phyloP scores from a whole-genome alignment of 2,888 invertebrate genomes.

The Caenorhabditis sp. region DNA sequence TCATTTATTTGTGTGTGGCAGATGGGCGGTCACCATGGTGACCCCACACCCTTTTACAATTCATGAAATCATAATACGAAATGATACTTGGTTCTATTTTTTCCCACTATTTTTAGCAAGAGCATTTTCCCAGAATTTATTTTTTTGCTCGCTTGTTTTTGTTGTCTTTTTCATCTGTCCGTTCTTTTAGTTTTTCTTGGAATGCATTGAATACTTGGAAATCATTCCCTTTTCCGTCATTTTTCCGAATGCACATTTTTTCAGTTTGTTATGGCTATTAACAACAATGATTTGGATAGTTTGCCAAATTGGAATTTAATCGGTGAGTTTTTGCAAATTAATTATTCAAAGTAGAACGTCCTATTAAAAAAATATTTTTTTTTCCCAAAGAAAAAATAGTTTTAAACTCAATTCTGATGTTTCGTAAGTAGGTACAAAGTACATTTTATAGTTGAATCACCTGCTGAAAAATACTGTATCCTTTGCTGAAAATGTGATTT shows the following conservation, averaged over 20 bases:
- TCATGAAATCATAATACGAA: not conserved
- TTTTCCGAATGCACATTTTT: not conserved
- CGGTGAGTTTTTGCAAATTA: not conserved
- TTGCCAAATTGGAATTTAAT: constrained; percentile 7
- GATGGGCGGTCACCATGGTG: not conserved
- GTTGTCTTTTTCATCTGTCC: not conserved
- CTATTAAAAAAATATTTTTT: too few relatives aligned
- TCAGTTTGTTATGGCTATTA: not conserved
- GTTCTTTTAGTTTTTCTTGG: not conserved
- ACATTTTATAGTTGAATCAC: too few relatives aligned
- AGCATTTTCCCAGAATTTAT: not conserved
- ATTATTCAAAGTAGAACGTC: too few relatives aligned
- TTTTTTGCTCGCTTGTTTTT: not conserved
- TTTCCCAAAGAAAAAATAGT: too few relatives aligned
- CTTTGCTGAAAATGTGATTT: too few relatives aligned
- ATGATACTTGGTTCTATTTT: not conserved
- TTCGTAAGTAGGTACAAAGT: too few relatives aligned
- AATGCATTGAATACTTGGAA: not conserved
- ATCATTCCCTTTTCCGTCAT: not conserved
- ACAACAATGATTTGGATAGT: not conserved
- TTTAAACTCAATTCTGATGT: too few relatives aligned
- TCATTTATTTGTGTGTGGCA: not conserved
- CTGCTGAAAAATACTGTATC: too few relatives aligned
- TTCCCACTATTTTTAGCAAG: not conserved
- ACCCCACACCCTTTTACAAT: not conserved